Evolutionary conservation across 2,113 vertebrate species (phyloP), one percentile per base, ranked within the genome.

Genomic region (Ptilonorhynchus violaceus): DNA sequence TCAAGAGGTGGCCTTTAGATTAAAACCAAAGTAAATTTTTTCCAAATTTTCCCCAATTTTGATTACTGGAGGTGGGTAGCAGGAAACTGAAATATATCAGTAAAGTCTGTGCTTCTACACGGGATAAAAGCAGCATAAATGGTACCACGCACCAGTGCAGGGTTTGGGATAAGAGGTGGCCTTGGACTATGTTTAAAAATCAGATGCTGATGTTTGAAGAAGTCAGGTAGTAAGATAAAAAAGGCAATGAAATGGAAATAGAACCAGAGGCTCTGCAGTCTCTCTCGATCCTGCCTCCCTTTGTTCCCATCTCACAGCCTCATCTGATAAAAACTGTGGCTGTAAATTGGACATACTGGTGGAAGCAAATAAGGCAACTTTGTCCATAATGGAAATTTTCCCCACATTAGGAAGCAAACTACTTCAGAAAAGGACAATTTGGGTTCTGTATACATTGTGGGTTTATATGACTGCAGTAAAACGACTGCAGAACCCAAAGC

Each of bases 1-100:
- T 44, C 70, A 88, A 77, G 69, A 86, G n/a, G 33, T 59, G 66
- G 68, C 66, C 62, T 77, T 93, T 80, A 73, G 46, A 84, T 62
- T 67, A 87, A 92, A 84, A 47, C 58, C 6, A 4, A 68, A 67
- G 52, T 25, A 59, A 84, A 76, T 72, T 64, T 82, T 85, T 66
- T 63, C 56, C 22, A 41, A 9, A 3, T 50, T 83, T 90, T 73
- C 73, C n/a, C n/a, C 68, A 15, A 59, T 68, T 85, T 79, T 85
- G 63, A 23, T 95, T 64, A 28, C 35, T 67, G 15, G 30, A 12
- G 59, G 31, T n/a, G 55, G 20, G 30, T 66, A 75, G 63, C 11
- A 89, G 50, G 35, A 69, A 85, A 66, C 30, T 64, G 67, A 92
- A 78, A 74, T 39, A 2, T 1, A 41, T 62, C 67, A 53, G 22